These are phyloP conservation scores for Augochlorella aurata DNA, from an alignment of 2,888 invertebrate species.

Conservation along the genomic window DNA sequence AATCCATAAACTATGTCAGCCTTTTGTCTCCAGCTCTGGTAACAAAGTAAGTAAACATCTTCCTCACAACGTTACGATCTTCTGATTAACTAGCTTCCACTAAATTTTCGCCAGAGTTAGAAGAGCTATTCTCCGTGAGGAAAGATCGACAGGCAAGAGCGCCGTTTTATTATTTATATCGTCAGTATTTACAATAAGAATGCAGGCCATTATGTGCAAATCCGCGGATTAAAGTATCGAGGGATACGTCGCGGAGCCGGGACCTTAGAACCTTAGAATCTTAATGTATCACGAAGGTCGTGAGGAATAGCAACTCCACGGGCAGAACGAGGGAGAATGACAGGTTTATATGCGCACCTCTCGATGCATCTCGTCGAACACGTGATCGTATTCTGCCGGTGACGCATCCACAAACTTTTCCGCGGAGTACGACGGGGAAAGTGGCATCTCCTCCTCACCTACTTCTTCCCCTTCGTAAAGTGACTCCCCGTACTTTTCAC, in stretches of 20 bases:
- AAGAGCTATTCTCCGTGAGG: background rate
- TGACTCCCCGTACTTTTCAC: conserved; percentile 25
- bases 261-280: conserved; percentile 37
- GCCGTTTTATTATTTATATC: conserved; percentile 42
- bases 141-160: conserved; percentile 12
- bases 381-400: conserved; percentile 57
- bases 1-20: too few relatives aligned
- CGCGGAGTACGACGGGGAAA: conserved; percentile 50
- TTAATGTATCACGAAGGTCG: conserved; percentile 67
- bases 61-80: too few relatives aligned
- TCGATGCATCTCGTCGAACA: conserved; percentile 64
- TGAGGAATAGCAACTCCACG: conserved; percentile 64
- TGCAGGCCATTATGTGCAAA: conserved; percentile 42
- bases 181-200: conserved; percentile 25
- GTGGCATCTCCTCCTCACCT: conserved; percentile 41
- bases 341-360: conserved; percentile 72
- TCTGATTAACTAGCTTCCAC: too few relatives aligned
- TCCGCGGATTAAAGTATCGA: conserved; percentile 34
- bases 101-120: background rate
- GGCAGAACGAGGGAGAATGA: conserved; percentile 63
- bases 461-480: conserved; percentile 44
- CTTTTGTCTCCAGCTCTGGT: too few relatives aligned
- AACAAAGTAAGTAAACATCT: too few relatives aligned
- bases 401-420: conserved; percentile 61
- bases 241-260: conserved; percentile 13